Evolutionary conservation across 2,888 invertebrate genomes (phyloP).

Genomic region (Copidosoma aretas): DNA sequence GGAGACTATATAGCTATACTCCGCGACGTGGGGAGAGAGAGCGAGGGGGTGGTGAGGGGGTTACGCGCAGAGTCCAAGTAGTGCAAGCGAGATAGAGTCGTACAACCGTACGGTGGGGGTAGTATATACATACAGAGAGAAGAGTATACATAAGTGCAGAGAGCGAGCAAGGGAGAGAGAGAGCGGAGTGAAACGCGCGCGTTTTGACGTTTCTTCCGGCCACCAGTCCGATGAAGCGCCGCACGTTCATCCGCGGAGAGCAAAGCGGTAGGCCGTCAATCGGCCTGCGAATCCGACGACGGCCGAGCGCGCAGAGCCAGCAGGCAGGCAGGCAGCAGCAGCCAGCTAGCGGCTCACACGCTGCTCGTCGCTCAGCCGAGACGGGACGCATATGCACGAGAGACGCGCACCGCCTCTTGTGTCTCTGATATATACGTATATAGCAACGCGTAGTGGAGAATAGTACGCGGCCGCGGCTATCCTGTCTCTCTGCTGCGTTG

Average conservation of each 20-base stretch:
- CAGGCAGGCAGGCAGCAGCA: conserved; percentile 11
- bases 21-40: neutral
- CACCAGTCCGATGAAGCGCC: conserved; percentile 43
- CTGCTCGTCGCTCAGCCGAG: conserved; percentile 19
- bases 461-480: no score
- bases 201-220: conserved; percentile 47
- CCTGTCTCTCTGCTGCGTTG: no score
- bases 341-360: conserved; percentile 14
- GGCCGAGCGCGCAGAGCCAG: conserved; percentile 28
- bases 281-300: conserved; percentile 40
- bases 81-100: neutral
- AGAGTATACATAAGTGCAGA: neutral
- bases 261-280: conserved; percentile 41
- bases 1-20: neutral
- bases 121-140: no score
- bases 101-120: no score
- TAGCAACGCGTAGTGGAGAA: no score
- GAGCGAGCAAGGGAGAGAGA: neutral
- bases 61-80: no score
- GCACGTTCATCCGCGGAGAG: conserved; percentile 39
- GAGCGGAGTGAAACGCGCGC: conserved; percentile 41
- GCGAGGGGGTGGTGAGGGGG: neutral
- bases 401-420: neutral
- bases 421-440: neutral
- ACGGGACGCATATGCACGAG: conserved; percentile 12